A percentile compares a stretch with the other conserved stretches of the same genome.
Conservation (phyloP, 2,888 invertebrate genomes). For the Philereme vetulata region DNA sequence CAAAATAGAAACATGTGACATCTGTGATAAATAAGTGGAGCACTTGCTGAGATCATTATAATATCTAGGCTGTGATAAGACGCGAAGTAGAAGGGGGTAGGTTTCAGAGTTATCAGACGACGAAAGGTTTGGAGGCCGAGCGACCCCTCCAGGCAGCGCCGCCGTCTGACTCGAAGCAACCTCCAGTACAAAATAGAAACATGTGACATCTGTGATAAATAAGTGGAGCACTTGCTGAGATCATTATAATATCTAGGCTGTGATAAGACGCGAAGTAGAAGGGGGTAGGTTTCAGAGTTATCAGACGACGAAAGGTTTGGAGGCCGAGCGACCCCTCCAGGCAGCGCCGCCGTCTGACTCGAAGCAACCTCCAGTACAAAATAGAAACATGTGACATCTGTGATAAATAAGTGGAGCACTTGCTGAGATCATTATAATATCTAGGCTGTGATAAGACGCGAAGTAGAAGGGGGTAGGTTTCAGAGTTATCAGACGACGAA, state of each 20-base stretch:
- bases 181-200: constrained; percentile 71
- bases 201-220: constrained; percentile 46
- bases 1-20: constrained; percentile 48
- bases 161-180: constrained; percentile 40
- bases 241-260: constrained; percentile 45
- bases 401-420: constrained; percentile 51
- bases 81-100: constrained; percentile 54
- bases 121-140: constrained; percentile 46
- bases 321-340: constrained; percentile 53
- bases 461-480: constrained; percentile 61
- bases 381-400: constrained; percentile 38
- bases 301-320: constrained; percentile 58
- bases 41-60: constrained; percentile 41
- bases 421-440: constrained; percentile 41
- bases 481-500: constrained; percentile 63
- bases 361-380: constrained; percentile 64
- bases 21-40: constrained; percentile 49
- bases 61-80: constrained; percentile 46
- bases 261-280: constrained; percentile 43
- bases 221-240: constrained; percentile 45
- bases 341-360: constrained; percentile 41
- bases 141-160: constrained; percentile 54
- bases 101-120: constrained; percentile 66
- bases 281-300: constrained; percentile 66
- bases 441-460: constrained; percentile 44